Base-by-base conservation (phyloP, 2,888 invertebrate genomes). In the Patella pellucida region DNA sequence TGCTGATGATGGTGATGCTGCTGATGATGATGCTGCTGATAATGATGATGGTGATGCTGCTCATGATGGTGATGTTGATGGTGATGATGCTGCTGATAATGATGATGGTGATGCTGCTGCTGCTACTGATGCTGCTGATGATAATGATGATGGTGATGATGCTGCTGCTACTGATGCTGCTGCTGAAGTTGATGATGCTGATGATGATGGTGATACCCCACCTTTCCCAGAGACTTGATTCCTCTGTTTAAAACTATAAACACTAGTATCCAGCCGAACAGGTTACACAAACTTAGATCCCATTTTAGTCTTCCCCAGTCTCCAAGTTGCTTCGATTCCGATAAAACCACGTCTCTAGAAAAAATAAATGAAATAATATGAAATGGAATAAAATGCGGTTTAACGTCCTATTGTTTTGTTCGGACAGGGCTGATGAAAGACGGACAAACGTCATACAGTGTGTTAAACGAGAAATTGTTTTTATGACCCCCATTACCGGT, bases 201-300 rank as follows among this genome's bases (percentile, higher is more conserved):
- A 7, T 7, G 12, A 9, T 7, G 2, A 19, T n/a, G 19, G 12
- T 62, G n/a, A n/a, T 19, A 7, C n/a, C 68, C 74, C 79, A 91
- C 90, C 85, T 90, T 90, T 70, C 91, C 91, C 2, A 90, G 84
- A 15, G 89, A 87, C 74, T 88, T 83, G 31, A 91, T 89, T 5
- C 91, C 91, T 75, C 88, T 89, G 69, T 88, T 85, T n/a, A 91
- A 84, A 5, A 89, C 89, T 14, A 86, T 78, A 75, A 89, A 90
- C 50, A 90, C 86, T 27, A 91, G 78, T 4, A 85, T 67, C 90
- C 90, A 91, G 15, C 87, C 86, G 1, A 90, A 74, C 1, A 89
- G 80, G 56, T 90, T 86, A 67, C 89, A 88, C 15, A 90, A 73
- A 27, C 86, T 82, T 15, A 91, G 76, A 76, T 88, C 85, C 89